Percentiles rank a stretch among this genome's conserved stretches.
phyloP scores from a whole-genome alignment of 2,797 vertebrate species.

The Dromococcyx pavoninus region DNA sequence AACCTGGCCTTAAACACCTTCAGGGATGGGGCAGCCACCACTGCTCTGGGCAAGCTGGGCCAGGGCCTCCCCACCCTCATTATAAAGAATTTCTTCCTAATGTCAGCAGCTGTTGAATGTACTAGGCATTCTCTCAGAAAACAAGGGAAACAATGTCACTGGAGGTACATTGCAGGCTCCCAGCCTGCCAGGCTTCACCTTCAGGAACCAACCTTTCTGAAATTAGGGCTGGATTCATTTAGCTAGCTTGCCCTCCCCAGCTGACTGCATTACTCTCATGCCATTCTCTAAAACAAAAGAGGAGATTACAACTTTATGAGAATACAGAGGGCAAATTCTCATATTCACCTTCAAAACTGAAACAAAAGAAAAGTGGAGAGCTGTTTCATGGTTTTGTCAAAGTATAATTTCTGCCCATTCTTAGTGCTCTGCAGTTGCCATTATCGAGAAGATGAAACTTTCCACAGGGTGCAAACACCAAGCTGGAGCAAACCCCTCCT shows the following conservation, averaged over 20 bases:
- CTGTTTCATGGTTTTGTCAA: not conserved
- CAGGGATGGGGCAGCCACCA: too few species aligned
- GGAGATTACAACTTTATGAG: not conserved
- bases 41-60: too few species aligned
- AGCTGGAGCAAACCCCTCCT: not conserved
- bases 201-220: not conserved
- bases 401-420: not conserved
- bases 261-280: not conserved
- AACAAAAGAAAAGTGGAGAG: not conserved
- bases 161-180: not conserved
- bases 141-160: not conserved
- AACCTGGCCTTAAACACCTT: too few species aligned
- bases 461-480: accelerated
- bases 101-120: not conserved
- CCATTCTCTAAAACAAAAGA: accelerated
- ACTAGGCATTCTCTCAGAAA: not conserved
- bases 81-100: too few species aligned
- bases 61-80: too few species aligned
- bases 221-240: not conserved
- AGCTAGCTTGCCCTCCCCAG: not conserved
- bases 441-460: not conserved
- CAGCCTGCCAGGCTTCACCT: not conserved
- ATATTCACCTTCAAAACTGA: not conserved
- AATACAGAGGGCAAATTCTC: not conserved
- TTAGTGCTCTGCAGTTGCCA: not conserved